A percentile compares a stretch with the other conserved stretches of the same genome.
These are phyloP conservation scores for Apodemia duryi DNA, from an alignment of 2,888 invertebrate species.

Conservation along the genomic window DNA sequence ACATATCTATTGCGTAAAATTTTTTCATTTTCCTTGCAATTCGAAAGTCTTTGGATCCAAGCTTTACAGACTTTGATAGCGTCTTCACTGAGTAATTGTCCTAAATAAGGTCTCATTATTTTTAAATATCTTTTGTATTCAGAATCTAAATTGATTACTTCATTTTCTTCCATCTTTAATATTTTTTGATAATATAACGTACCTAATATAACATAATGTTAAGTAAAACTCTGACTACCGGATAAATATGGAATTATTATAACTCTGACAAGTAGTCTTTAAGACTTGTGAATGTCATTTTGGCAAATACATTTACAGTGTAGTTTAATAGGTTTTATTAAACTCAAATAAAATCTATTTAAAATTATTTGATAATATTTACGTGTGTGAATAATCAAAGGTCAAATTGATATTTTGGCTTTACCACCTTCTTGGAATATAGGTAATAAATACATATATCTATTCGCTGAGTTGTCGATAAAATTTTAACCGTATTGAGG, in stretches of 20 bases:
- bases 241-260: too few relatives aligned
- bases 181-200: slow-evolving; percentile 18
- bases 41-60: slow-evolving; percentile 61
- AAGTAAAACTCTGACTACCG: background rate
- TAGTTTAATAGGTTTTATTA: too few relatives aligned
- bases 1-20: slow-evolving; percentile 56
- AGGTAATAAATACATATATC: too few relatives aligned
- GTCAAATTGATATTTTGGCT: too few relatives aligned
- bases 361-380: too few relatives aligned
- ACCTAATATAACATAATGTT: background rate
- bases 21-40: slow-evolving; percentile 51
- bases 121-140: slow-evolving; percentile 63
- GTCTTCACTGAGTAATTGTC: slow-evolving; percentile 48
- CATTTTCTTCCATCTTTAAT: slow-evolving; percentile 47
- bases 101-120: slow-evolving; percentile 56
- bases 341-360: too few relatives aligned
- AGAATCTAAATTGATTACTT: slow-evolving; percentile 45
- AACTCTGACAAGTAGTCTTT: background rate
- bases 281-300: background rate
- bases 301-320: background rate
- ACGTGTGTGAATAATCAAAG: too few relatives aligned
- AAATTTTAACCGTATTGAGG: too few relatives aligned
- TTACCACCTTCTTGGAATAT: too few relatives aligned
- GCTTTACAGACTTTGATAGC: slow-evolving; percentile 54
- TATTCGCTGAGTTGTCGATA: too few relatives aligned